Percentiles rank a stretch among this genome's conserved stretches.
These are phyloP conservation scores for Neomorphus geoffroyi DNA, from an alignment of 2,797 vertebrate genomes.

Conservation along the genomic window DNA sequence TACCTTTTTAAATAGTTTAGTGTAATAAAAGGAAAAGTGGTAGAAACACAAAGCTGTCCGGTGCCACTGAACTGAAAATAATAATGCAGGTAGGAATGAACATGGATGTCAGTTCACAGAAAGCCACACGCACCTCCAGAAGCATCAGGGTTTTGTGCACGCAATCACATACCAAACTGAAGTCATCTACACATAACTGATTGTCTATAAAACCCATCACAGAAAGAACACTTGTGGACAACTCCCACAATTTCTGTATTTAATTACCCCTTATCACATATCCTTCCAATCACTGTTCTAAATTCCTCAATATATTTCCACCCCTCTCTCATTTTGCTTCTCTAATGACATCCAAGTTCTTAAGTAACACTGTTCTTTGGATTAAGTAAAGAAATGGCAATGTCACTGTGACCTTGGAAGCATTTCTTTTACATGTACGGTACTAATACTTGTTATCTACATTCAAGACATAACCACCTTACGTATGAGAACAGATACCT, in stretches of 20 bases:
- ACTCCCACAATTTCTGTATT: background rate
- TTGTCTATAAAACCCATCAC: background rate
- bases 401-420: background rate
- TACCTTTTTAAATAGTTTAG: background rate
- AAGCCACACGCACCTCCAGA: background rate
- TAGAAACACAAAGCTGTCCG: no score
- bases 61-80: background rate
- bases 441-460: background rate
- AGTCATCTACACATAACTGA: background rate
- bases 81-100: background rate
- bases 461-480: background rate
- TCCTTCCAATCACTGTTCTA: background rate
- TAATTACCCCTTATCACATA: background rate
- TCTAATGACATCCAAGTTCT: background rate
- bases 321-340: background rate
- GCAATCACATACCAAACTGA: background rate
- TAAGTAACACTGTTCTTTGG: background rate
- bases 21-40: no score
- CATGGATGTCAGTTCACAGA: accelerated
- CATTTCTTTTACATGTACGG: background rate
- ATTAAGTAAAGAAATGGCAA: background rate
- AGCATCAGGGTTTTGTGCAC: background rate
- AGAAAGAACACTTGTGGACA: background rate
- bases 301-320: background rate
- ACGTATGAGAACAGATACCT: background rate